A percentile compares a stretch with the other conserved stretches of the same genome.
Evolutionary conservation across 2,113 vertebrate species (phyloP).

Genomic region (Leptobrachium leishanense): DNA sequence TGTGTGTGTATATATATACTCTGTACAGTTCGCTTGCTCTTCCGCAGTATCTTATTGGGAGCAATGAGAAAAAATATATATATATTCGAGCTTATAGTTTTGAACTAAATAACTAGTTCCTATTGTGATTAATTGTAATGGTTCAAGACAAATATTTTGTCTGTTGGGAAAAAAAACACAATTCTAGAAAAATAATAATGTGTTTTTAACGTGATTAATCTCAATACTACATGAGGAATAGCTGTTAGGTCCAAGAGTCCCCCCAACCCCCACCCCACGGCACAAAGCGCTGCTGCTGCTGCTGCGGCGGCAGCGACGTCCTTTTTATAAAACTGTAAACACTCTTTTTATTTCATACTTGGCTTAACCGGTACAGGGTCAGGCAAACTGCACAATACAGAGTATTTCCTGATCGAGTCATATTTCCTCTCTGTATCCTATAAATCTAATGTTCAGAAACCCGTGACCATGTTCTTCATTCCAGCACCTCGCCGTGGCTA

Average conservation of each 20-base stretch:
- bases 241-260: not conserved
- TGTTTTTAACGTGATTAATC: not conserved
- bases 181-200: not conserved
- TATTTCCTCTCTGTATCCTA: constrained; percentile 65
- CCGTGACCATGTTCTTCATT: constrained; percentile 60
- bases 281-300: no score
- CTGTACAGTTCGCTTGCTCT: no score
- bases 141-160: not conserved
- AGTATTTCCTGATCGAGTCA: constrained; percentile 58
- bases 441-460: constrained; percentile 69
- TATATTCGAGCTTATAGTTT: no score
- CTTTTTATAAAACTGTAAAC: constrained; percentile 20
- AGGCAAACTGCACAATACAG: constrained; percentile 42
- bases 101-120: not conserved
- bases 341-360: constrained; percentile 23
- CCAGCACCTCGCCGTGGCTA: constrained; percentile 53
- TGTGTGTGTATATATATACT: no score
- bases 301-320: not conserved
- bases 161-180: not conserved
- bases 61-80: no score
- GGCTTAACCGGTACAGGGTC: constrained; percentile 38
- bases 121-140: not conserved
- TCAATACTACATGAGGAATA: not conserved
- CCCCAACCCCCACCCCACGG: not conserved
- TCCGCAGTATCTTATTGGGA: no score